phyloP scores from a whole-genome alignment of 1,140 invertebrate genomes.

The Drosophila ohnishii region DNA sequence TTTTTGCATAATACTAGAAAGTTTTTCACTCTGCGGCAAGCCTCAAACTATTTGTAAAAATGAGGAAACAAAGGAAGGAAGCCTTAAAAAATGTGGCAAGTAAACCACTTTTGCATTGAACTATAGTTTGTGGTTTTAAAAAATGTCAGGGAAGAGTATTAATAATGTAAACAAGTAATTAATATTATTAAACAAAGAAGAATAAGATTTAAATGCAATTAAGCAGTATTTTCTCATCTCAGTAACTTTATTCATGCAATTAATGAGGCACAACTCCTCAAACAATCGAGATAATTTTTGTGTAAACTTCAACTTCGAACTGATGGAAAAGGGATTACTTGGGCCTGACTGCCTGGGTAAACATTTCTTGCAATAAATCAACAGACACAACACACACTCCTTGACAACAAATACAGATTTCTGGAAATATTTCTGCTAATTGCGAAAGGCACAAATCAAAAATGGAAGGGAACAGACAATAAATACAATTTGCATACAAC shows the following conservation, averaged over 20 bases:
- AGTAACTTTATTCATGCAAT: not conserved
- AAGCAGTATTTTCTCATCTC: not conserved
- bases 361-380: constrained; percentile 43
- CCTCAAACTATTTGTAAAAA: constrained; percentile 4
- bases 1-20: constrained; percentile 34
- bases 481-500: constrained; percentile 65
- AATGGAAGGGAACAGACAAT: constrained; percentile 52
- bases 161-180: not conserved
- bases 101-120: constrained; percentile 15
- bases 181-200: not conserved
- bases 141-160: not conserved
- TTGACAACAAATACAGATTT: constrained; percentile 22
- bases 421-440: constrained; percentile 46
- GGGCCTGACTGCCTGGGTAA: constrained; percentile 4
- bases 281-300: constrained; percentile 10
- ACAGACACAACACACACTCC: constrained; percentile 10
- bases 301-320: constrained; percentile 5
- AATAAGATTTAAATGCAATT: constrained; percentile 1
- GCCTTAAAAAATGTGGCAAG: not conserved
- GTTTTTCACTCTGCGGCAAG: constrained; percentile 12
- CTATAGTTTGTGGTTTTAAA: constrained; percentile 5
- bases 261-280: constrained; percentile 16
- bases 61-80: not conserved
- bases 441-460: constrained; percentile 53
- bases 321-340: constrained; percentile 1